phyloP scores from a whole-genome alignment of 1,140 invertebrate genomes.

The Muscidifurax raptorellus region DNA sequence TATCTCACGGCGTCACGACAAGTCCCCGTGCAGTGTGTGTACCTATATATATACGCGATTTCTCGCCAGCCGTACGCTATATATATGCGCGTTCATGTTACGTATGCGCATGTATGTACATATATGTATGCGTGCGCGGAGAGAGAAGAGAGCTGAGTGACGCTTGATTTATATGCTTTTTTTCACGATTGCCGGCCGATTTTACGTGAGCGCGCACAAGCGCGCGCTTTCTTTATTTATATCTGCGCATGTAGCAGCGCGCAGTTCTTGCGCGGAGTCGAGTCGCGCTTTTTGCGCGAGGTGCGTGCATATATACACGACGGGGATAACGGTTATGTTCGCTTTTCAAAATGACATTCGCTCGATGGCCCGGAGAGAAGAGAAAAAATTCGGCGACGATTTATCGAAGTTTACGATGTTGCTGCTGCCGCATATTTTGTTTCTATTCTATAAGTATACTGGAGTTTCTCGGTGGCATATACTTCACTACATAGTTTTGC shows the following conservation, averaged over 20 bases:
- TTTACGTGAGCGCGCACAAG: not conserved
- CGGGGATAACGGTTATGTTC: not conserved
- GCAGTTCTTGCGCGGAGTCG: too few species aligned
- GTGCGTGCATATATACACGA: not conserved
- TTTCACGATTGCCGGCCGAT: not conserved
- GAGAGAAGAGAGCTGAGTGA: not conserved
- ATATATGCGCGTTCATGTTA: not conserved
- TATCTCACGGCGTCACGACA: slow-evolving; percentile 3
- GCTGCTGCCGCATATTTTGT: too few species aligned
- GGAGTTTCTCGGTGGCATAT: too few species aligned
- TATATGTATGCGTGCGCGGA: slow-evolving; percentile 3
- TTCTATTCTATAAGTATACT: too few species aligned
- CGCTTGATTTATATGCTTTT: slow-evolving; percentile 34
- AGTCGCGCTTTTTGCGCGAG: too few species aligned
- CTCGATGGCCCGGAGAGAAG: too few species aligned
- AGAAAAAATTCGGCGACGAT: too few species aligned
- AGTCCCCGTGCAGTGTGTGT: not conserved
- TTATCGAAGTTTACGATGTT: too few species aligned
- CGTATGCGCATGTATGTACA: slow-evolving; percentile 26
- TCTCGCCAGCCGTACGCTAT: not conserved
- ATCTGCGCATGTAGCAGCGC: too few species aligned
- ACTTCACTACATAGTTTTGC: too few species aligned
- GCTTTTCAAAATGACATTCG: not conserved
- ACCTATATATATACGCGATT: not conserved
- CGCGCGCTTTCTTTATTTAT: slow-evolving; percentile 11